Base-by-base conservation (phyloP, 2,113 vertebrate genomes). In the Platysteira castanea region DNA sequence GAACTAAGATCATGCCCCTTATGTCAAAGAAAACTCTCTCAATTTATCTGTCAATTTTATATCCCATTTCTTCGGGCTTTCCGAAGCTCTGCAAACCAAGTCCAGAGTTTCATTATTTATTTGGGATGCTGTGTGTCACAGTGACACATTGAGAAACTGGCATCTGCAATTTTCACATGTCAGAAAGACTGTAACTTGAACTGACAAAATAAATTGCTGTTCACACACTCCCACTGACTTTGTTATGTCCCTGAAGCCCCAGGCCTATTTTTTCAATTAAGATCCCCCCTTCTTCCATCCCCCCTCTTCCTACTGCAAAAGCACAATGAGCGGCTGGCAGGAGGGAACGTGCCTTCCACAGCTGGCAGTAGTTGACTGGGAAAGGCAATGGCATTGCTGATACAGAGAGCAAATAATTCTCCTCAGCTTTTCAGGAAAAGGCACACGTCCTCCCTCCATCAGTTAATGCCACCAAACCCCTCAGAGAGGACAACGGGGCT, bases 241-340 rank as follows among this genome's bases (percentile, higher is more conserved):
- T 97, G 83, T 87, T 81, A 84, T 87, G 90, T 97, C 84, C 94
- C 78, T 52, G 92, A 89, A 83, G 96, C 95, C 53, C 54, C 92
- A 69, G 79, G 79, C 95, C 96, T 96, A 95, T 96, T 96, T 93
- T 96, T 96, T 97, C 91, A 96, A 97, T 92, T 91, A 96, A 97
- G 91, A 95, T 88, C 68, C 94, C 89, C 89, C 69, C 74, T 84
- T 95, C 92, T 87, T 74, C 53, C 39, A 84, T 96, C 60, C 65
- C 47, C 47, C 61, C 52, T 87, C 95, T 77, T 81, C 86, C 91
- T 56, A 50, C 52, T 90, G 54, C 79, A 96, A 85, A 92, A 82
- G 87, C 76, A 89, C 87, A 70, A 77, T 78, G 63, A 96, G 52
- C 10, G 74, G 33, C 80, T 95, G 77, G 90, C 79, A 95, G 84